Percentiles rank a stretch among this genome's conserved stretches.
Conservation (phyloP, 2,797 vertebrate genomes). For the Phalanger gymnotis region DNA sequence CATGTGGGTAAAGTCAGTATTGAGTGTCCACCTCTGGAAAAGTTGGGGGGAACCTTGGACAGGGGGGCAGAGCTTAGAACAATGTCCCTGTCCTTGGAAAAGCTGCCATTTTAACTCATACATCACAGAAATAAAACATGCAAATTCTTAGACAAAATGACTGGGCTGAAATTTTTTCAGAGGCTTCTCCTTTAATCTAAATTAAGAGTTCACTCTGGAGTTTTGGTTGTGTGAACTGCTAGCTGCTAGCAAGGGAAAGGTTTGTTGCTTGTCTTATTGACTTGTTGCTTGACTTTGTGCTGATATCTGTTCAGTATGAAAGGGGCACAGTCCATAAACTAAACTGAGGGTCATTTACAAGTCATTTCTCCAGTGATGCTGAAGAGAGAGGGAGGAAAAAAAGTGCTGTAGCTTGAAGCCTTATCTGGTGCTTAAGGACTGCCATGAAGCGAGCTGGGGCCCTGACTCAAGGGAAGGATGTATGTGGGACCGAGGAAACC, state of each 20-base stretch:
- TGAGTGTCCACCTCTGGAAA: neutral
- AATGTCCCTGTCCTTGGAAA: neutral
- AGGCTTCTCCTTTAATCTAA: neutral
- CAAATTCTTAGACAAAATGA: neutral
- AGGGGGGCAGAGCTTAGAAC: neutral
- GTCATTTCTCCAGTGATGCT: neutral
- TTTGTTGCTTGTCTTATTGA: neutral
- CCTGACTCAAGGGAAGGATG: neutral
- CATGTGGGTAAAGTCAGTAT: neutral
- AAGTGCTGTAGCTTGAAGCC: too few species aligned
- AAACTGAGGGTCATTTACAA: neutral
- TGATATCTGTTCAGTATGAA: neutral
- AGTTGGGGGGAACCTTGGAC: neutral
- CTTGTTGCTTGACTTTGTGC: neutral
- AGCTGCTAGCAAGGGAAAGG: neutral
- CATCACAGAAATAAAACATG: neutral
- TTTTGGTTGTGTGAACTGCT: neutral
- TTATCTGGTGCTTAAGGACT: too few species aligned
- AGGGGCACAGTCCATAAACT: neutral
- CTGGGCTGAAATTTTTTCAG: neutral
- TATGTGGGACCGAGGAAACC: neutral
- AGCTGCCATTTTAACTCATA: neutral
- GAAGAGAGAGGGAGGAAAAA: neutral
- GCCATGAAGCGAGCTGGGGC: neutral
- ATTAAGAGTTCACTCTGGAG: neutral